Conservation (phyloP, 2,888 invertebrate species). For the Ypsolopha scabrella region DNA sequence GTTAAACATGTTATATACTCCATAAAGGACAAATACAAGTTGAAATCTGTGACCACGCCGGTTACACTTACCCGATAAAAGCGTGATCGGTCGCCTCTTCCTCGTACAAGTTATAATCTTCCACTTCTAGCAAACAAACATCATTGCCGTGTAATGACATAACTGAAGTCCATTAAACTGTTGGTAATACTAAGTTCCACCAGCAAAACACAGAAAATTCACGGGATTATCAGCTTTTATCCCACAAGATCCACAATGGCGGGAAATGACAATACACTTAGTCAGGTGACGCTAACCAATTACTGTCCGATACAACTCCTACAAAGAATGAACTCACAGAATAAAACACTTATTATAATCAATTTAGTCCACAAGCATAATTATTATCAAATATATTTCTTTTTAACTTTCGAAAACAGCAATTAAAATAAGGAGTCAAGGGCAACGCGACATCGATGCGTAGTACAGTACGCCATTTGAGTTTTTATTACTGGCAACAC, state of each 20-base stretch:
- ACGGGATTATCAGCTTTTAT: constrained; percentile 28
- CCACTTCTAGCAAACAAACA: constrained; percentile 66
- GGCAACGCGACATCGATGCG: constrained; percentile 56
- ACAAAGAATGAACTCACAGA: constrained; percentile 23
- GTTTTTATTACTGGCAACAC: not conserved
- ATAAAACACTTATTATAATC: constrained; percentile 12
- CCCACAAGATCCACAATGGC: constrained; percentile 64
- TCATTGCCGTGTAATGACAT: constrained; percentile 71
- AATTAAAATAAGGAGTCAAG: constrained; percentile 55
- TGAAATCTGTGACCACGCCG: constrained; percentile 51
- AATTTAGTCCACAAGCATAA: constrained; percentile 12
- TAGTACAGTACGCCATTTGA: constrained; percentile 3
- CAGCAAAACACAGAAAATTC: constrained; percentile 28
- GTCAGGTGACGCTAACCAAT: constrained; percentile 67
- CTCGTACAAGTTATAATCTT: constrained; percentile 67
- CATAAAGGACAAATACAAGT: not conserved
- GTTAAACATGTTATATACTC: not conserved
- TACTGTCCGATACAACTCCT: constrained; percentile 27
- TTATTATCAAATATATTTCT: constrained; percentile 21
- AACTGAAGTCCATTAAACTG: constrained; percentile 38
- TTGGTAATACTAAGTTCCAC: constrained; percentile 29
- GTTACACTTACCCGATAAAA: constrained; percentile 60
- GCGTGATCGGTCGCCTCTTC: constrained; percentile 69
- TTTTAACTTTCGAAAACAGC: constrained; percentile 44
- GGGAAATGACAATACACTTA: constrained; percentile 70